These are phyloP conservation scores for Telmatherina bonti DNA, from an alignment of 2,797 vertebrate genomes.

Conservation along the genomic window DNA sequence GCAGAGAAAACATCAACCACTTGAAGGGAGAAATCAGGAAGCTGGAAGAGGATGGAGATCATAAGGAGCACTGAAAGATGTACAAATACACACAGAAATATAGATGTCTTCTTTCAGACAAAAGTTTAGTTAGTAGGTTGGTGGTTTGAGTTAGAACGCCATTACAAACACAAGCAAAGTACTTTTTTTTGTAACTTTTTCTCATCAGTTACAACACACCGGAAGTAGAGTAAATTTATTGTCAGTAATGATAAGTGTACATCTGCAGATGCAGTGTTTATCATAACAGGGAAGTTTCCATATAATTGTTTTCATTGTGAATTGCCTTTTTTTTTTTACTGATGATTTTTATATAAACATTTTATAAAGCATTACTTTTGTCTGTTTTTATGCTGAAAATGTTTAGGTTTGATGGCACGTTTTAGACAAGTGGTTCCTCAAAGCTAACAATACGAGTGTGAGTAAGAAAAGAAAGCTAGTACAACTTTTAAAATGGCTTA, in stretches of 20 bases:
- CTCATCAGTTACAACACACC: not conserved
- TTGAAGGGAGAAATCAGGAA: constrained; percentile 96
- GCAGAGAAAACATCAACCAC: constrained; percentile 97
- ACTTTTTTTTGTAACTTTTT: not conserved
- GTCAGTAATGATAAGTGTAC: no score
- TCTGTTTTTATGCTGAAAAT: not conserved
- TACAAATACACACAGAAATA: not conserved
- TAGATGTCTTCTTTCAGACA: not conserved
- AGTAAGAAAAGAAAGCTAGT: no score
- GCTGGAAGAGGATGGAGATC: constrained; percentile 94
- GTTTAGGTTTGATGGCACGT: not conserved
- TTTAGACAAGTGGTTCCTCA: not conserved
- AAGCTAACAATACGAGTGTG: not conserved
- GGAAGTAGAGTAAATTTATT: not conserved
- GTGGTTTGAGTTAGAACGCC: not conserved
- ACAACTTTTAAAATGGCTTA: no score
- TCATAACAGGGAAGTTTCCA: not conserved
- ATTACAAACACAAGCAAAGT: not conserved
- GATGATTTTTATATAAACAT: constrained; percentile 47
- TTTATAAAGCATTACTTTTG: not conserved
- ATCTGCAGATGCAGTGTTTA: not conserved
- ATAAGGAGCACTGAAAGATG: constrained; percentile 89
- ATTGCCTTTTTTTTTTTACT: constrained; percentile 1
- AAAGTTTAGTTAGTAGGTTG: no score
- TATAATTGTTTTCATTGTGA: constrained; percentile 4